Base-by-base conservation (phyloP, 1,140 invertebrate genomes). In the Riptortus pedestris region DNA sequence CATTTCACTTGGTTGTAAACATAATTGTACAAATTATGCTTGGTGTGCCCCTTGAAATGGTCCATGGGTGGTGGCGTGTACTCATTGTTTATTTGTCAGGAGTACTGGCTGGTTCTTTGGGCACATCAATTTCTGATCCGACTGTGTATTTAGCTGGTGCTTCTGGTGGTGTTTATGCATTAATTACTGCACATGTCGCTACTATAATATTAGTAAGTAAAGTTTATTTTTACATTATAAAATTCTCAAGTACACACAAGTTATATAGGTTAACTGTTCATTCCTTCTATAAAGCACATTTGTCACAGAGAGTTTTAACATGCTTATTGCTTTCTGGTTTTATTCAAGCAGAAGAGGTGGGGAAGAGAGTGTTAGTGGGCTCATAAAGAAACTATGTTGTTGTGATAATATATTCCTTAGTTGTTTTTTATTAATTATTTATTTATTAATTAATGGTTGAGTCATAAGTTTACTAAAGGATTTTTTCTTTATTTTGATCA, bases 121-220 rank as follows among this genome's bases (percentile, higher is more conserved):
- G 87, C 9, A 92, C 91, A n/a, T 95, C 92, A 2, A 79, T 97
- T 1, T 84, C 87, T 7, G 94, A 96, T 78, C 91, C 92, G 0
- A 73, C 75, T 45, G 88, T 92, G 1, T 93, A 81, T 69, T 75
- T 98, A 3, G 94, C 93, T 12, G 96, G 96, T 24, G 95, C 96
- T 7, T 96, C 92, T 43, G 95, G 93, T 12, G 96, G 95, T 0
- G 94, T 96, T 0, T 98, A 98, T 75, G 91, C 95, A 4, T 71
- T 98, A 5, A 91, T 98, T 22, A 87, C 94, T 0, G 95, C 94
- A 14, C 95, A 99, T 73, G 81, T 98, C 48, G 91, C 96, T 16
- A 95, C 91, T 22, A 89, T 98, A 43, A 84, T 97, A 66, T 85
- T 97, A 83, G 90, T 91, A 74, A 79, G 73, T 66, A n/a, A 16